Evolutionary conservation across 2,797 vertebrate species (phyloP).

Genomic region (Hypotaenidia philippensis): DNA sequence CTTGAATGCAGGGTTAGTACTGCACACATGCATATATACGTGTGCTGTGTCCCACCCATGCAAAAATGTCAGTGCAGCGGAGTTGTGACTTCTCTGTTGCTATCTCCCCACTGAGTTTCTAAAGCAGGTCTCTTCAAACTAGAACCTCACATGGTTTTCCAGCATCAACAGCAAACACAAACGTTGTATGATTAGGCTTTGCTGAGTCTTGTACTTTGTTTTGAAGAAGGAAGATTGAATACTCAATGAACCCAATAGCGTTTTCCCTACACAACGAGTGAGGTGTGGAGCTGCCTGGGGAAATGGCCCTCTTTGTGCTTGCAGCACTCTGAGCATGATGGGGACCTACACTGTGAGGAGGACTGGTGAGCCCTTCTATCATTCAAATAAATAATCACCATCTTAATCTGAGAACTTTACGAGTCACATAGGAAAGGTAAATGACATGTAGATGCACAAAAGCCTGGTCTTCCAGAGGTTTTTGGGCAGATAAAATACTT

Average conservation of each 20-base stretch:
- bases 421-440: background rate
- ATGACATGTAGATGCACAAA: background rate
- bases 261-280: background rate
- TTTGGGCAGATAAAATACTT: background rate
- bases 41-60: background rate
- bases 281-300: background rate
- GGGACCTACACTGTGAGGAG: background rate
- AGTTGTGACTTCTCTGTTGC: background rate
- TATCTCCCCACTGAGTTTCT: background rate
- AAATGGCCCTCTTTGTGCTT: background rate
- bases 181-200: background rate
- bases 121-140: background rate
- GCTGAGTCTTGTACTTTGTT: background rate
- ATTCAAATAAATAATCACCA: background rate
- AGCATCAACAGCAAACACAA: background rate
- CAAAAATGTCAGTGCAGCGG: background rate
- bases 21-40: background rate
- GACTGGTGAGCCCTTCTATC: background rate
- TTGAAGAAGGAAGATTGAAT: background rate
- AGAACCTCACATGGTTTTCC: background rate
- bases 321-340: background rate
- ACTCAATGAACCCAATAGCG: background rate
- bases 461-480: background rate
- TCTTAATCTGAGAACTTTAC: background rate
- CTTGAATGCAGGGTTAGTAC: background rate